Evolutionary conservation across 1,140 invertebrate species (phyloP), one percentile per base, ranked within the genome.

Genomic region (Goniozus legneri): DNA sequence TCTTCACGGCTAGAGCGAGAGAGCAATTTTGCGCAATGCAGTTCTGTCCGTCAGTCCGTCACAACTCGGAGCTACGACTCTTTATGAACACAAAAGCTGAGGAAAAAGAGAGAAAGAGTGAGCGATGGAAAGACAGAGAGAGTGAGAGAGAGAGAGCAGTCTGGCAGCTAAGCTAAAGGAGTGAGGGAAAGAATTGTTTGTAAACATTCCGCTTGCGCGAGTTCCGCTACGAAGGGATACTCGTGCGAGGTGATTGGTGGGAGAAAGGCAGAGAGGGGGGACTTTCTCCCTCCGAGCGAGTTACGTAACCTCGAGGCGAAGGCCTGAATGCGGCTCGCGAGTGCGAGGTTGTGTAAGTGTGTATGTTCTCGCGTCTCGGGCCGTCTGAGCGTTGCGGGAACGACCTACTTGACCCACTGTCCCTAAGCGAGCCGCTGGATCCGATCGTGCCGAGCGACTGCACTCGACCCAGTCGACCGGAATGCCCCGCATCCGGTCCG

Each of bases 391-490:
- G 50, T 54, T 46, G 54, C 52, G 60, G 52, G 64, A 66, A 59
- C 61, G 63, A 67, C 65, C 65, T 59, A 67, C 56, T 69, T 66
- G 63, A 67, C 62, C 63, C 49, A 58, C 63, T 52, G 53, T 56
- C 42, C 52, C 56, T 45, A 55, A 48, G 55, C 51, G 22, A n/a
- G n/a, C 33, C 40, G 47, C 27, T 41, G 56, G 10, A 27, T 4
- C 24, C 24, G 24, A 27, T 27, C 4, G 10, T 10, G 4, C 4
- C 24, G 4, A 27, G 24, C 24, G 10, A 27, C 24, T 10, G 10
- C 24, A 4, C 4, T 4, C 24, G 24, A 27, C 4, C 10, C 24
- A 10, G 4, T 27, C 24, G 4, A 27, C 24, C 24, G 24, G 24
- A 27, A 27, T 27, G 24, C 24, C 10, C 24, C 24, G 10, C 24